These are phyloP conservation scores for Episyrphus balteatus DNA, from an alignment of 1,140 invertebrate species.

Conservation along the genomic window DNA sequence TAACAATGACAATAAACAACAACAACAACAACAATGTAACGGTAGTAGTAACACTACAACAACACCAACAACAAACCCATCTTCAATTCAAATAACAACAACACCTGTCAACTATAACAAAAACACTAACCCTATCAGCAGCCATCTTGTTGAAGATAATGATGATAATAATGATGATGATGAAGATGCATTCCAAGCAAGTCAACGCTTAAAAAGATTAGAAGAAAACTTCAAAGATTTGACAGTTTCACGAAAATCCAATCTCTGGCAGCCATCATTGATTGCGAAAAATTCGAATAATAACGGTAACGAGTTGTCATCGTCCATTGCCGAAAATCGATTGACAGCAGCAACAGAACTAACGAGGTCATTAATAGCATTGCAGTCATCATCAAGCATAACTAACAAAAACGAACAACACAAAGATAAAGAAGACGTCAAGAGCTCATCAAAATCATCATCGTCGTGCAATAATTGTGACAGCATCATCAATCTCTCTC, in stretches of 20 bases:
- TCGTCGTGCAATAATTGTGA: not conserved
- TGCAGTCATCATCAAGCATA: too few species aligned
- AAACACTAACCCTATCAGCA: too few species aligned
- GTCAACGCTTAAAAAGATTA: constrained; percentile 5
- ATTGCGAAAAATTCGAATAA: too few species aligned
- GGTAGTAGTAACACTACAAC: constrained; percentile 1
- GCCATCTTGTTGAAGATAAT: too few species aligned
- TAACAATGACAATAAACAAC: constrained; percentile 2
- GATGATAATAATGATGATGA: too few species aligned
- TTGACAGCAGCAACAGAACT: too few species aligned
- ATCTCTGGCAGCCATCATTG: not conserved
- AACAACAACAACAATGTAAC: constrained; percentile 1
- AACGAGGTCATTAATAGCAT: too few species aligned
- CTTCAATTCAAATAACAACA: not conserved
- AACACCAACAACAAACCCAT: constrained; percentile 1
- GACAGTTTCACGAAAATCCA: not conserved
- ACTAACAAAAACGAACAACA: not conserved
- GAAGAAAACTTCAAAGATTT: constrained; percentile 7
- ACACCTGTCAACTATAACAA: too few species aligned
- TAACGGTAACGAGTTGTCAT: too few species aligned
- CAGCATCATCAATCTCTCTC: too few species aligned
- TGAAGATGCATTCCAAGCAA: constrained; percentile 3
- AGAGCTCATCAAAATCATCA: not conserved
- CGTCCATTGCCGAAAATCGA: too few species aligned
- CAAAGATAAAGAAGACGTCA: not conserved